Conservation (phyloP, 2,797 vertebrate species). For the Gila robusta region DNA sequence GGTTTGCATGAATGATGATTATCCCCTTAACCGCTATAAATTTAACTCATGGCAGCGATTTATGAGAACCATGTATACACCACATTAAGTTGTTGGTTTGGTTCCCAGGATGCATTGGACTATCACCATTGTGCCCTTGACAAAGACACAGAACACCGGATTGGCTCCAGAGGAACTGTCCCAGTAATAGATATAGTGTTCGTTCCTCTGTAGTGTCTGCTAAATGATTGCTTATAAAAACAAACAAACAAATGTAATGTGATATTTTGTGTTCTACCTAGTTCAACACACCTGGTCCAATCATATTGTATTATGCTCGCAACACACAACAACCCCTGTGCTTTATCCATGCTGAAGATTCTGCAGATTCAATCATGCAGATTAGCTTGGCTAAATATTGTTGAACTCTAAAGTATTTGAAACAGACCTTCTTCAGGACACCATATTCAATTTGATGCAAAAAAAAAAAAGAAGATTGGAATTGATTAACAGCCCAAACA, state of each 20-base stretch:
- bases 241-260: conserved; percentile 13
- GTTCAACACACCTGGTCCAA: neutral
- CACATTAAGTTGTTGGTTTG: neutral
- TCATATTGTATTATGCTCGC: neutral
- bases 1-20: neutral
- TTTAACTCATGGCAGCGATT: neutral
- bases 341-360: neutral
- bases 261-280: conserved; percentile 13
- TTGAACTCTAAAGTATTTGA: neutral
- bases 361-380: neutral
- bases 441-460: neutral
- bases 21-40: neutral
- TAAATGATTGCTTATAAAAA: neutral
- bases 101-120: neutral
- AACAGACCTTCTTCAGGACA: neutral
- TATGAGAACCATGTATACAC: neutral
- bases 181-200: neutral
- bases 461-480: too few species aligned
- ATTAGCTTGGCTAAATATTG: neutral
- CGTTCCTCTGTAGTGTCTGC: neutral
- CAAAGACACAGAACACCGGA: neutral
- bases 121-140: neutral
- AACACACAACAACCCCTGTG: neutral
- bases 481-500: neutral
- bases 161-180: neutral